Percentiles rank a stretch among this genome's conserved stretches.
These are phyloP conservation scores for Cataglyphis rosenhaueri DNA, from an alignment of 2,888 invertebrate species.

Conservation along the genomic window DNA sequence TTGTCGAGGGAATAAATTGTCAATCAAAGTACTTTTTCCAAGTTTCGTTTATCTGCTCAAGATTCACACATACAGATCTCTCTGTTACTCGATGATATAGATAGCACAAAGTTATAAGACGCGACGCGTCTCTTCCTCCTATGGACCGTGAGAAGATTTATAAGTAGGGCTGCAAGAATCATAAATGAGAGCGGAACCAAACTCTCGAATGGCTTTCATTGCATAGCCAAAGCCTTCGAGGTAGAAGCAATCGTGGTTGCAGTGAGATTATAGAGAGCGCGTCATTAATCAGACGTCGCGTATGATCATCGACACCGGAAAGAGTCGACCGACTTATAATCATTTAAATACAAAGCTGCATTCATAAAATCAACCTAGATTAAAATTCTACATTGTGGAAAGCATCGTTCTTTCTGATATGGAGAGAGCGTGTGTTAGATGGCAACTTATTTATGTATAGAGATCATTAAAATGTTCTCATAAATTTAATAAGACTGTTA, in stretches of 20 bases:
- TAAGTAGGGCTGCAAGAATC: constrained; percentile 67
- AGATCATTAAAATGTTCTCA: background rate
- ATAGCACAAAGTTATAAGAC: constrained; percentile 24
- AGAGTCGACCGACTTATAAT: constrained; percentile 29
- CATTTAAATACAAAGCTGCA: constrained; percentile 38
- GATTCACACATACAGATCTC: background rate
- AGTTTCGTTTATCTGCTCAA: background rate
- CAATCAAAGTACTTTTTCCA: background rate
- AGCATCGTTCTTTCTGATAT: background rate
- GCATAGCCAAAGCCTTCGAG: constrained; percentile 65
- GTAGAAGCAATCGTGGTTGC: constrained; percentile 45
- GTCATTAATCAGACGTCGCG: constrained; percentile 27
- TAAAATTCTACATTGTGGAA: background rate
- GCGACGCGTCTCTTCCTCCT: constrained; percentile 45
- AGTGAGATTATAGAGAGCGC: constrained; percentile 13
- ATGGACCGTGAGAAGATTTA: constrained; percentile 54
- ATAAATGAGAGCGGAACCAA: constrained; percentile 72
- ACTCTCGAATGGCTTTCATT: constrained; percentile 68
- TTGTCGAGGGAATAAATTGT: background rate
- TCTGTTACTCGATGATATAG: constrained; percentile 8
- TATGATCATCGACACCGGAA: constrained; percentile 13
- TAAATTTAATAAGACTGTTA: background rate
- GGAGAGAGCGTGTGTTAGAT: background rate
- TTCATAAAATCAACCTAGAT: background rate
- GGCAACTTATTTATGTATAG: background rate